Percentiles rank a stretch among this genome's conserved stretches.
phyloP scores from a whole-genome alignment of 2,113 vertebrate species.

The Symphodus melops region DNA sequence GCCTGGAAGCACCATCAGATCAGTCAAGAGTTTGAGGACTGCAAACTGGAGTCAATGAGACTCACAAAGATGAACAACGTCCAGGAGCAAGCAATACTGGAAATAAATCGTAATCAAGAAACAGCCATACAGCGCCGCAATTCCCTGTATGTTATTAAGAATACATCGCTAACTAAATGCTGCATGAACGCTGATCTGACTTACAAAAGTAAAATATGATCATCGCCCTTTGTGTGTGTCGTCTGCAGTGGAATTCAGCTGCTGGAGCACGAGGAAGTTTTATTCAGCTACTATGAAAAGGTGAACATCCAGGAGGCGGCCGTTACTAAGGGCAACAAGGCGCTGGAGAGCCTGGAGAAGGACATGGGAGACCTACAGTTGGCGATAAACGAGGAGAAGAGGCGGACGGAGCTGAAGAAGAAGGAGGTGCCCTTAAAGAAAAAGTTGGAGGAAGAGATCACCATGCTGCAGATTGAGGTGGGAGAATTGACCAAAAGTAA shows the following conservation, averaged over 20 bases:
- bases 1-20: constrained; percentile 74
- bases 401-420: constrained; percentile 79
- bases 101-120: constrained; percentile 81
- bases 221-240: background rate
- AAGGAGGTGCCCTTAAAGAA: constrained; percentile 80
- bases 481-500: constrained; percentile 5
- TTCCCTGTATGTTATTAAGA: constrained; percentile 76
- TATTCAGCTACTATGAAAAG: constrained; percentile 88
- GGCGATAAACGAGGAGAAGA: constrained; percentile 84
- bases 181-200: background rate
- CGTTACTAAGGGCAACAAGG: constrained; percentile 80
- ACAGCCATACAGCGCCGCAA: constrained; percentile 82
- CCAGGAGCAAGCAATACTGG: constrained; percentile 83
- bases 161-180: background rate
- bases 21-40: constrained; percentile 83
- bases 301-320: constrained; percentile 85
- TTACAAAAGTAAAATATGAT: background rate
- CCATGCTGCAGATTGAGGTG: constrained; percentile 88
- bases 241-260: constrained; percentile 86
- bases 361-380: constrained; percentile 86
- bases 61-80: constrained; percentile 80
- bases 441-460: constrained; percentile 82
- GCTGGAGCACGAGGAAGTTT: constrained; percentile 89
- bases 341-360: constrained; percentile 86
- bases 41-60: constrained; percentile 77